Conservation (phyloP, 2,888 invertebrate species). For the Lithophane socia region DNA sequence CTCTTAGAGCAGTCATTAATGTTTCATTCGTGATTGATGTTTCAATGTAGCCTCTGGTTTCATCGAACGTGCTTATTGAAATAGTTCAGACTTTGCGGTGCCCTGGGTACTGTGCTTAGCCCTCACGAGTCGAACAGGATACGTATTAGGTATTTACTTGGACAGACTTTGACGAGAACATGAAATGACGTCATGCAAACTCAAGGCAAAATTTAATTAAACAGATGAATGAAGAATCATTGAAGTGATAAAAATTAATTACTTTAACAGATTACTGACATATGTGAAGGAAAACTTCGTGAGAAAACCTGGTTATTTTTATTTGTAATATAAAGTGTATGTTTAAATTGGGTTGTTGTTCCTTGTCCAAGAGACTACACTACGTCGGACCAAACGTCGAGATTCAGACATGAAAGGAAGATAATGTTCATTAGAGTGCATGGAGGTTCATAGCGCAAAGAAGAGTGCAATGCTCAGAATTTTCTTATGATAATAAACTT, state of each 20-base stretch:
- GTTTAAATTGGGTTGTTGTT: neutral
- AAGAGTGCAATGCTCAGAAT: neutral
- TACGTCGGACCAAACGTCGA: neutral
- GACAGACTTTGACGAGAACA: neutral
- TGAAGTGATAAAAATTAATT: neutral
- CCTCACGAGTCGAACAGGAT: no score
- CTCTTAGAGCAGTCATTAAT: neutral
- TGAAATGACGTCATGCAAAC: neutral
- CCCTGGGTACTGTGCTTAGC: neutral
- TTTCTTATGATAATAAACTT: neutral
- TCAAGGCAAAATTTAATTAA: neutral
- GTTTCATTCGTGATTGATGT: neutral
- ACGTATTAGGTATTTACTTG: neutral
- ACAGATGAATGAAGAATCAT: no score
- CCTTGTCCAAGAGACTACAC: neutral
- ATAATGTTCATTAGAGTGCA: neutral
- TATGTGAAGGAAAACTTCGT: neutral
- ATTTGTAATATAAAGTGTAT: neutral
- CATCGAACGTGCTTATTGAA: slow-evolving; percentile 12
- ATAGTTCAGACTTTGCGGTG: neutral
- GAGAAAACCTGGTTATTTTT: neutral
- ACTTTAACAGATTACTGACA: neutral
- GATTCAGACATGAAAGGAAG: slow-evolving; percentile 10
- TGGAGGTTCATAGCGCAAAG: neutral
- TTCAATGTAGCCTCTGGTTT: slow-evolving; percentile 1